Conservation (phyloP, 2,797 vertebrate genomes). For the Ceryle rudis region DNA sequence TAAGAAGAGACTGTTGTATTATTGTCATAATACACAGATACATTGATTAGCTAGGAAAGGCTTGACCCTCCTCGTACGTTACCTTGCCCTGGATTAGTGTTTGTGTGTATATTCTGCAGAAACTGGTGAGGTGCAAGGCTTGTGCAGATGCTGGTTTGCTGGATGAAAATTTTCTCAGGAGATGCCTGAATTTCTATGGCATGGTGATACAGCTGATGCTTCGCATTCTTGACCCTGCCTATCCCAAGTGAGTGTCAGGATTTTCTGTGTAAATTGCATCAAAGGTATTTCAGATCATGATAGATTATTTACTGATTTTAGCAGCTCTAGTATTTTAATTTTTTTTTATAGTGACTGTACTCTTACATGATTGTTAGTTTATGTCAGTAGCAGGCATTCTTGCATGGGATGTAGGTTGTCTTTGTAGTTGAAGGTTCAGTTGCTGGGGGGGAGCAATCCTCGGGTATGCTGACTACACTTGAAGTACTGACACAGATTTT, state of each 20-base stretch:
- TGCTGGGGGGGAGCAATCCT: neutral
- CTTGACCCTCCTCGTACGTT: neutral
- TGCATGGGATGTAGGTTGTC: neutral
- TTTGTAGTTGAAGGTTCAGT: neutral
- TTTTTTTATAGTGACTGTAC: neutral
- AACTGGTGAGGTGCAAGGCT: conserved; percentile 98
- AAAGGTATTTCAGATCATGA: neutral
- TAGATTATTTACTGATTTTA: neutral
- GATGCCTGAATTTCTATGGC: conserved; percentile 98
- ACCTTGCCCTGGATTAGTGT: neutral
- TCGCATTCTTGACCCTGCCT: conserved; percentile 93
- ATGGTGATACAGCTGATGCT: conserved; percentile 97
- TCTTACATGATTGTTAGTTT: neutral
- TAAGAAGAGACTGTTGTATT: neutral
- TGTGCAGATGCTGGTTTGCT: conserved; percentile 96
- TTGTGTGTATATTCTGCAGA: conserved; percentile 79
- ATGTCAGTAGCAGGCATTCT: neutral
- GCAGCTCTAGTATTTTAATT: neutral
- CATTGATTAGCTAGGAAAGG: neutral
- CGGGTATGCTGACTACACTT: neutral
- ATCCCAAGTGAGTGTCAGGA: conserved; percentile 88
- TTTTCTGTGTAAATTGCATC: neutral
- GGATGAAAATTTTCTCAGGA: conserved; percentile 95
- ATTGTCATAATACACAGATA: neutral
- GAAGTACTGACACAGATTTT: neutral